Conservation (phyloP, 2,113 vertebrate species). For the Albula goreensis region DNA sequence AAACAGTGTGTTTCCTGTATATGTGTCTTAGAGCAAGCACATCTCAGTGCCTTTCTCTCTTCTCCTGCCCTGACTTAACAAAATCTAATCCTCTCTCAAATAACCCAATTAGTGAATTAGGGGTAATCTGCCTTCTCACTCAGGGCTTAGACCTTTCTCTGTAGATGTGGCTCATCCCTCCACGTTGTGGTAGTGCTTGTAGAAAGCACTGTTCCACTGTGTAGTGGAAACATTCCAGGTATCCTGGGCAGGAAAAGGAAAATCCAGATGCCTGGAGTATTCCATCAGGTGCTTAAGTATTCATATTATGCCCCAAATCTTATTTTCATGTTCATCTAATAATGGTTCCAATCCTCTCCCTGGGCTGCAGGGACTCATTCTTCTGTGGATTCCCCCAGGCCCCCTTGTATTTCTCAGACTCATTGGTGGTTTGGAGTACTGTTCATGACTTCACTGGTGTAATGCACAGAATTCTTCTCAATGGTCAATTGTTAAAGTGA, state of each 20-base stretch:
- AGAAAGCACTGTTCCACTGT: not conserved
- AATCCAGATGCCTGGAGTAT: not conserved
- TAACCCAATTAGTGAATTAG: conserved; percentile 57
- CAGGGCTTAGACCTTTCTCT: not conserved
- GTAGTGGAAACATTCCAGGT: not conserved
- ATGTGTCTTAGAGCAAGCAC: not conserved
- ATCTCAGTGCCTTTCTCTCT: conserved; percentile 20
- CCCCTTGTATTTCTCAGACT: not conserved
- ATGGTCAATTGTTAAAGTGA: not conserved
- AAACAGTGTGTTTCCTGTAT: not conserved
- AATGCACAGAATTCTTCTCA: not conserved
- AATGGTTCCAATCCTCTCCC: not conserved
- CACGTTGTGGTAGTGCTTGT: no score
- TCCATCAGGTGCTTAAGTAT: not conserved
- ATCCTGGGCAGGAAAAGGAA: not conserved
- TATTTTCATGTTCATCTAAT: not conserved
- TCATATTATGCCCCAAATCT: not conserved
- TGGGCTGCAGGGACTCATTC: not conserved
- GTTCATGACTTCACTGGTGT: not conserved
- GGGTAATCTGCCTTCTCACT: conserved; percentile 26
- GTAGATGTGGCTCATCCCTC: not conserved
- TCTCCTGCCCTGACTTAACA: conserved; percentile 24
- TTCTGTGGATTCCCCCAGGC: not conserved
- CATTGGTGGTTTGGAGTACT: not conserved
- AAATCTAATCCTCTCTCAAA: conserved; percentile 59